phyloP scores from a whole-genome alignment of 2,113 vertebrate species.

The Monopterus albus region DNA sequence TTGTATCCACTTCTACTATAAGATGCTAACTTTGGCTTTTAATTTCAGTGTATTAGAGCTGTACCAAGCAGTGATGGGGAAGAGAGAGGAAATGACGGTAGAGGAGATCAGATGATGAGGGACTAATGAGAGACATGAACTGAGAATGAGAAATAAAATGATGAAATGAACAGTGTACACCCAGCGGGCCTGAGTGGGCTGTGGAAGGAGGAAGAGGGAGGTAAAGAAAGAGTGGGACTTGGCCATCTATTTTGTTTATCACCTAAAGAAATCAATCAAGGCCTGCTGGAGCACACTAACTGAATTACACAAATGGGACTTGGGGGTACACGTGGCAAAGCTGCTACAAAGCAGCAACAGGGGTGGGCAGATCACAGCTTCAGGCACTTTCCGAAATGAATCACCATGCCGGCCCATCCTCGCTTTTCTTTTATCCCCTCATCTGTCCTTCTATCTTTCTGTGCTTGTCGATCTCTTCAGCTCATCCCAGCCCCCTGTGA shows the following conservation, averaged over 20 bases:
- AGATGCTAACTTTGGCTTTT: constrained; percentile 36
- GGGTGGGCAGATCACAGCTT: constrained; percentile 70
- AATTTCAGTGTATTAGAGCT: constrained; percentile 32
- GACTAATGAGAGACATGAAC: constrained; percentile 45
- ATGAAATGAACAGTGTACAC: constrained; percentile 54
- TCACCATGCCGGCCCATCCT: constrained; percentile 64
- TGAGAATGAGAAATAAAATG: constrained; percentile 49
- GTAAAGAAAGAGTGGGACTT: constrained; percentile 51
- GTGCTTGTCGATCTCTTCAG: constrained; percentile 39
- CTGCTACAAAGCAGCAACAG: constrained; percentile 58
- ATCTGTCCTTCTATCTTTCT: constrained; percentile 46
- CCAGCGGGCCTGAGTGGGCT: constrained; percentile 45
- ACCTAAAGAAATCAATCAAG: constrained; percentile 83
- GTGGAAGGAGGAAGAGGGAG: constrained; percentile 38
- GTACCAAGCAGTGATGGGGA: constrained; percentile 1
- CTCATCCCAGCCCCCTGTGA: background rate
- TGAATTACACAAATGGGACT: constrained; percentile 82
- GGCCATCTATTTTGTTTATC: constrained; percentile 77
- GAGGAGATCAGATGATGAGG: constrained; percentile 36
- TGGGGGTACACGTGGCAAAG: constrained; percentile 58
- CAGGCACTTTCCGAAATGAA: constrained; percentile 76
- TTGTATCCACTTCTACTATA: constrained; percentile 4
- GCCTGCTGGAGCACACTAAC: constrained; percentile 78
- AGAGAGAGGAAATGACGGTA: constrained; percentile 4
- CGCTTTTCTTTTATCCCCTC: constrained; percentile 51